phyloP scores from a whole-genome alignment of 2,888 invertebrate species.

The Tuberolachnus salignus region DNA sequence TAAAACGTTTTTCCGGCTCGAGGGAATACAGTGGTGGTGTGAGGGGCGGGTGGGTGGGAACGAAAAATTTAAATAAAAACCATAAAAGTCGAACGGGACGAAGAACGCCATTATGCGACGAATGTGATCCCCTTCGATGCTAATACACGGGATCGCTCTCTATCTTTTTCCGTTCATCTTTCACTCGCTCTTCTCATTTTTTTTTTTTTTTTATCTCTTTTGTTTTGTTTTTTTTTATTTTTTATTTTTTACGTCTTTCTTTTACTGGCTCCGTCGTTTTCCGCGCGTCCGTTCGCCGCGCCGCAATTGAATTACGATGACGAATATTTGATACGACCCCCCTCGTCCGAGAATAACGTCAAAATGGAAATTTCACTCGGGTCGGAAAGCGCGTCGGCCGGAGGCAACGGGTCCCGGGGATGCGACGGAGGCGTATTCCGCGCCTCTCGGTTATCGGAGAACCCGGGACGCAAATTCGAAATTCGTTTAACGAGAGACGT shows the following conservation, averaged over 20 bases:
- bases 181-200: background rate
- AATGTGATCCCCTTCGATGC: constrained; percentile 48
- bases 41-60: too few relatives aligned
- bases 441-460: too few relatives aligned
- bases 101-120: constrained; percentile 43
- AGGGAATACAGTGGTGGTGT: background rate
- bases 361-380: constrained; percentile 36
- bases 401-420: background rate
- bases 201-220: too few relatives aligned
- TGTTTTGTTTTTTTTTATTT: too few relatives aligned
- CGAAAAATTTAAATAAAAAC: constrained; percentile 52
- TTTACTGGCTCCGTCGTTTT: too few relatives aligned
- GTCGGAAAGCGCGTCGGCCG: constrained; percentile 27
- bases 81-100: constrained; percentile 35
- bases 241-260: too few relatives aligned
- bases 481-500: constrained; percentile 6
- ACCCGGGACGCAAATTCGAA: background rate
- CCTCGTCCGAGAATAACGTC: too few relatives aligned
- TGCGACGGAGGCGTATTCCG: background rate
- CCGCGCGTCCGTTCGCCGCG: too few relatives aligned
- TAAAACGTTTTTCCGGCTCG: too few relatives aligned
- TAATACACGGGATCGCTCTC: constrained; percentile 1
- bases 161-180: background rate
- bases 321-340: constrained; percentile 40
- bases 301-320: constrained; percentile 46